A percentile compares a stretch with the other conserved stretches of the same genome.
Evolutionary conservation across 2,797 vertebrate species (phyloP).

Genomic region (Gobionotothen gibberifrons): DNA sequence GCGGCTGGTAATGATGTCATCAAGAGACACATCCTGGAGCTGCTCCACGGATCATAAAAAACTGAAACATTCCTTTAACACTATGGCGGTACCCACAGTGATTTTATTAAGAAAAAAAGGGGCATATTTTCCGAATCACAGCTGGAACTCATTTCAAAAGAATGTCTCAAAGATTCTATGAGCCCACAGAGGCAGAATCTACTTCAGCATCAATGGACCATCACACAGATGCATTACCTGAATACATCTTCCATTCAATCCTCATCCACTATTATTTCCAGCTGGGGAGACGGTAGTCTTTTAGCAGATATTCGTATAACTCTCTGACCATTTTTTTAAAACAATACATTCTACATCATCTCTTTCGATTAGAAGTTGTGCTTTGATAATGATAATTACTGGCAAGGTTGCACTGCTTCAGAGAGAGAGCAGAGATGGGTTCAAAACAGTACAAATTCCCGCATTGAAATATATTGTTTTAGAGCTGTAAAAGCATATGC

Average conservation of each 20-base stretch:
- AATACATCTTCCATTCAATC: constrained; percentile 35
- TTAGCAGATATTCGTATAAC: background rate
- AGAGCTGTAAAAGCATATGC: constrained; percentile 8
- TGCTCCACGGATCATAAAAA: constrained; percentile 30
- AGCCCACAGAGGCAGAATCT: constrained; percentile 35
- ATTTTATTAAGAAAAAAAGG: constrained; percentile 21
- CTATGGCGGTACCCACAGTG: background rate
- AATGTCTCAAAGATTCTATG: constrained; percentile 18
- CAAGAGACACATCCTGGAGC: constrained; percentile 17
- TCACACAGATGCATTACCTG: constrained; percentile 36
- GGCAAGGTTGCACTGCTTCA: background rate
- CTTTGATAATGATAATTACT: constrained; percentile 10
- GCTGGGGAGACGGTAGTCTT: background rate
- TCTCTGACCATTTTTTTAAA: background rate
- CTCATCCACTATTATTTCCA: constrained; percentile 26
- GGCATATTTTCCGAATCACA: constrained; percentile 38
- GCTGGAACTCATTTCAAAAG: constrained; percentile 36
- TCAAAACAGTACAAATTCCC: constrained; percentile 1
- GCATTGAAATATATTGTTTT: background rate
- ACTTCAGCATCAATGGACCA: constrained; percentile 48
- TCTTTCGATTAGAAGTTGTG: background rate
- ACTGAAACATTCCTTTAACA: background rate
- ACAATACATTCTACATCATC: background rate
- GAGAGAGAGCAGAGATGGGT: constrained; percentile 5
- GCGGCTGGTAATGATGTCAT: constrained; percentile 24